Percentiles rank a stretch among this genome's conserved stretches.
Evolutionary conservation across 2,797 vertebrate species (phyloP).

Genomic region (Falco concolor): DNA sequence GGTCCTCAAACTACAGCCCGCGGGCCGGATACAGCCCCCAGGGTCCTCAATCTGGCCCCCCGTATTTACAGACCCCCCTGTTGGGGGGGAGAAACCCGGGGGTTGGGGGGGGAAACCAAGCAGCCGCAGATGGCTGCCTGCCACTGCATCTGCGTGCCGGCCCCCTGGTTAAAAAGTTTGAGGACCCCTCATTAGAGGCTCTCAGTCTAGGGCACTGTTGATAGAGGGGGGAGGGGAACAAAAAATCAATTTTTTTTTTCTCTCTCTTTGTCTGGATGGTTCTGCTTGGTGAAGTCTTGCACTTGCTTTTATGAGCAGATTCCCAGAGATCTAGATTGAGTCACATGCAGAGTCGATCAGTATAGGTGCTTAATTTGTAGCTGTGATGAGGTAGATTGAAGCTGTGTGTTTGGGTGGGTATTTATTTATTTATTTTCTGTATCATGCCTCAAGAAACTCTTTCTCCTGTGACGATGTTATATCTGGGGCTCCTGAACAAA

Average conservation of each 20-base stretch:
- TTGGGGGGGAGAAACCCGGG: no score
- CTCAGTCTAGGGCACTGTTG: not conserved
- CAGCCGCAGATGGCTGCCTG: no score
- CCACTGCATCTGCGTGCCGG: no score
- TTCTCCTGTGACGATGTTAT: not conserved
- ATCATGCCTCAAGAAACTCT: not conserved
- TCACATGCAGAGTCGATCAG: not conserved
- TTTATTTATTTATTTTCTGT: not conserved
- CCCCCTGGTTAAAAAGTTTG: no score
- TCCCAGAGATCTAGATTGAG: not conserved
- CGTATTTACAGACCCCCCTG: no score
- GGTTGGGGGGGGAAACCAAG: no score
- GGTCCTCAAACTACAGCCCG: no score
- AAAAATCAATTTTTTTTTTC: not conserved
- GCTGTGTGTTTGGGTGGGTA: no score
- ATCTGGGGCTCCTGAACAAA: not conserved
- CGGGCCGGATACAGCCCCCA: no score
- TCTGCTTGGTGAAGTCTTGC: not conserved
- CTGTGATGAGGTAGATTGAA: not conserved
- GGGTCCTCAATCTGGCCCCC: no score
- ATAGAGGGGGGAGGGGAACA: no score
- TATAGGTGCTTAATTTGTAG: not conserved
- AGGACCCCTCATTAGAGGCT: not conserved
- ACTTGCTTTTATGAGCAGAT: not conserved
- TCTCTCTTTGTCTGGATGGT: not conserved